Evolutionary conservation across 2,113 vertebrate species (phyloP).

Genomic region (Mesitornis unicolor): DNA sequence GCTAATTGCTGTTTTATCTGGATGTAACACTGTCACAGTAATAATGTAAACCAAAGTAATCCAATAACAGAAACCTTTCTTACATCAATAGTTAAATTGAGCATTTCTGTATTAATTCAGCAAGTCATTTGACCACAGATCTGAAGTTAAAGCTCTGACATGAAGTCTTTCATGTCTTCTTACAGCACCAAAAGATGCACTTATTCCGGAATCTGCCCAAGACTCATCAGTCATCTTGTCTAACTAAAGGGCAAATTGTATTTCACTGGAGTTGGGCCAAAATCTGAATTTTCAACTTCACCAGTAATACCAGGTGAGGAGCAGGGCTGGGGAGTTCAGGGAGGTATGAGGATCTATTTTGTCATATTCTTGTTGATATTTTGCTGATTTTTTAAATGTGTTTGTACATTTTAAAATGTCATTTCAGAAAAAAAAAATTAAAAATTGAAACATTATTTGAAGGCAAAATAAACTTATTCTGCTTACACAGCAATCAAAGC

Average conservation of each 20-base stretch:
- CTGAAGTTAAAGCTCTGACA: neutral
- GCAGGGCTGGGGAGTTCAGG: rapidly evolving
- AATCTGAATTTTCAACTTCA: neutral
- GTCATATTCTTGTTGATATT: neutral
- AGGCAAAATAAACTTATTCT: neutral
- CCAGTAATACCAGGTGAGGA: neutral
- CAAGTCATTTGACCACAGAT: neutral
- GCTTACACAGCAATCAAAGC: neutral
- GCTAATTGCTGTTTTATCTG: neutral
- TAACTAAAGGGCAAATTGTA: neutral
- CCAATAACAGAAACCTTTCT: neutral
- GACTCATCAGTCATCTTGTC: neutral
- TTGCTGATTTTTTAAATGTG: neutral
- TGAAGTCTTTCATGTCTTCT: neutral
- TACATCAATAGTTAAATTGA: neutral
- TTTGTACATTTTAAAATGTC: neutral
- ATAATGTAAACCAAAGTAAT: neutral
- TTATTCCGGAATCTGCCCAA: neutral
- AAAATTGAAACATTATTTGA: neutral
- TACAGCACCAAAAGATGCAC: neutral
- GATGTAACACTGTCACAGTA: neutral
- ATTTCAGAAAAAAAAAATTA: neutral
- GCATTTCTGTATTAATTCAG: neutral
- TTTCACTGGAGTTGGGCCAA: neutral
- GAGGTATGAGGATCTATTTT: neutral